Evolutionary conservation across 1,140 invertebrate species (phyloP), one percentile per base, ranked within the genome.

Genomic region (Drosophila suzukii): DNA sequence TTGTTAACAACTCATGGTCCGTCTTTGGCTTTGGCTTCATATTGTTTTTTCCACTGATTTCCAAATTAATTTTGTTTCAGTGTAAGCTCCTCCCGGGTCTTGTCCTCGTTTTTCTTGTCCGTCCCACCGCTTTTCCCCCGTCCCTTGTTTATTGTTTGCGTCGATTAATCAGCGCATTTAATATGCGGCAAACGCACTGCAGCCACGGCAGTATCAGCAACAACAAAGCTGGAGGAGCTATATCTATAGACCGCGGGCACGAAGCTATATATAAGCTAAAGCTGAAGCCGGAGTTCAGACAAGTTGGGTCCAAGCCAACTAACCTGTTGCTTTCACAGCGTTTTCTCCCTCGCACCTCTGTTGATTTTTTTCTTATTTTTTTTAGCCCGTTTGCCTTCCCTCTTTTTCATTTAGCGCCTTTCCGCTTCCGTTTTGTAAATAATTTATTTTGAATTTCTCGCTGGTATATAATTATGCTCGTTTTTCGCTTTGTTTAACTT

Each of bases 81-180:
- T 43, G 46, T 34, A 50, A 51, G 30, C 63, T 59, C 34, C 58
- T 47, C n/a, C 11, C 34, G 41, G 30, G 49, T 61, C 44, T 75
- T 82, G 80, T 56, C 65, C 81, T 54, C 72, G 54, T 76, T 80
- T 84, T 66, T 44, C 39, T 50, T 38, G 41, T 34, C 20, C 27
- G 24, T 15, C 32, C 17, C 13, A 15, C 24, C 3, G 20, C 6
- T 8, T 43, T 20, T 5, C 5, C 41, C 30, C 53, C 24, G 10
- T 43, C 49, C 50, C 61, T 65, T 74, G 67, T 74, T 75, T 74
- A 81, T 81, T 81, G 81, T 85, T 81, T 78, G 63, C 63, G 68
- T 58, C 59, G 75, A 88, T 86, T 86, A 88, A 86, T 86, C 83
- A 88, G 75, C 71, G 78, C 79, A 73, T 78, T 77, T 77, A 77